Conservation (phyloP, 1,140 invertebrate genomes). For the Zaprionus gabonicus region DNA sequence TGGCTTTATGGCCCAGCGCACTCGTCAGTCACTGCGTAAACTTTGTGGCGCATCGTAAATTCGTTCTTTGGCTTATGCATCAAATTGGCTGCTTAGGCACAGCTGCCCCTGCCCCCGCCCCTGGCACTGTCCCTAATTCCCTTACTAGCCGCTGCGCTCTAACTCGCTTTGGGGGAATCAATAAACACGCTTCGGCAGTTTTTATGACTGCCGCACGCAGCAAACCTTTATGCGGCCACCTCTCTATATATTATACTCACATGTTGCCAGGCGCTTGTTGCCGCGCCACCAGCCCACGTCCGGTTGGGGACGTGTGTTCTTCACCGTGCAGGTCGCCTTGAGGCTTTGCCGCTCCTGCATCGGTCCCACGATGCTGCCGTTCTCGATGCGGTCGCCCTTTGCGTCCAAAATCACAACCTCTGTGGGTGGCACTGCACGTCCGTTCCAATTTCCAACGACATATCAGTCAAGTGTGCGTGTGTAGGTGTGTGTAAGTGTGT, state of each 20-base stretch:
- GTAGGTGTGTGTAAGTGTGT: constrained; percentile 27
- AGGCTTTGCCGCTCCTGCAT: constrained; percentile 79
- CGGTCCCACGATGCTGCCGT: constrained; percentile 76
- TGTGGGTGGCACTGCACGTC: constrained; percentile 76
- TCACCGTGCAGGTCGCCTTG: constrained; percentile 74
- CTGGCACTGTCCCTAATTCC: background rate
- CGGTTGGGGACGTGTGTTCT: constrained; percentile 77
- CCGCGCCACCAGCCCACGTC: constrained; percentile 80
- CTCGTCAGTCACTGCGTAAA: constrained; percentile 62
- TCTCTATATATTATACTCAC: constrained; percentile 66
- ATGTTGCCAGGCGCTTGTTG: constrained; percentile 73
- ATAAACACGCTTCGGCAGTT: constrained; percentile 66
- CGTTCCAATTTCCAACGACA: constrained; percentile 39
- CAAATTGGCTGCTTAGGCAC: constrained; percentile 57
- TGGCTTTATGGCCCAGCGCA: constrained; percentile 36
- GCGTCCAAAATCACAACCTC: constrained; percentile 81
- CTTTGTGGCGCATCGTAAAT: constrained; percentile 68
- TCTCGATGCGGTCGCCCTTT: constrained; percentile 78
- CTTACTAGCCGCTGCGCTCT: background rate
- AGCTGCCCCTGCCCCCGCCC: background rate
- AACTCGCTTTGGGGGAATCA: constrained; percentile 49
- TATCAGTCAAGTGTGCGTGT: constrained; percentile 29
- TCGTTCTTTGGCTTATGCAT: constrained; percentile 32
- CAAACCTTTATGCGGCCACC: constrained; percentile 47
- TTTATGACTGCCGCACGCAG: constrained; percentile 47